A percentile compares a stretch with the other conserved stretches of the same genome.
Evolutionary conservation across 2,113 vertebrate species (phyloP).

Genomic region (Crotalus helleri): DNA sequence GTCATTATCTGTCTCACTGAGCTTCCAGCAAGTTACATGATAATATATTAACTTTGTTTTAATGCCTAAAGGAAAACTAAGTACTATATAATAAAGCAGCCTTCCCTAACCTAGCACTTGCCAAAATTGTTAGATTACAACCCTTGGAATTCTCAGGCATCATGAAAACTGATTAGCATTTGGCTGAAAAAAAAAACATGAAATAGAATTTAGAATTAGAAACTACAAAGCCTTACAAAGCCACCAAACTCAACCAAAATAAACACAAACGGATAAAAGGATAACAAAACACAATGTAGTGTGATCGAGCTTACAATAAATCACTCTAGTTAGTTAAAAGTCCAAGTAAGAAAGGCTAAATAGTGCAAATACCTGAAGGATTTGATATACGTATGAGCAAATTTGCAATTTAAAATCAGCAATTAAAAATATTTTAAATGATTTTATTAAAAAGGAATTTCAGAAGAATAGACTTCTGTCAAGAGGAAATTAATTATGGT

Average conservation of each 20-base stretch:
- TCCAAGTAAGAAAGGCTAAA: not conserved
- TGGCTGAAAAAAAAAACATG: not conserved
- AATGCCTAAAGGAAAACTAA: not conserved
- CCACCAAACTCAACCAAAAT: not conserved
- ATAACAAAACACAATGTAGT: not conserved
- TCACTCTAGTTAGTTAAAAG: not conserved
- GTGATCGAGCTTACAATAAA: not conserved
- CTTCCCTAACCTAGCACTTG: not conserved
- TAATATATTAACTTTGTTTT: not conserved
- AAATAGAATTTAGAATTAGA: not conserved
- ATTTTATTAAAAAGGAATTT: not conserved
- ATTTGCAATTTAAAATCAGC: not conserved
- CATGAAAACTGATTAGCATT: not conserved
- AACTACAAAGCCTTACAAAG: not conserved
- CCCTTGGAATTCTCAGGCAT: not conserved
- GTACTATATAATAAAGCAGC: not conserved
- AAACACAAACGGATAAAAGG: not conserved
- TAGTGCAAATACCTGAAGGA: not conserved
- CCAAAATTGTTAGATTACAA: not conserved
- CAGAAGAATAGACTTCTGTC: not conserved
- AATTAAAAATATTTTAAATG: not conserved
- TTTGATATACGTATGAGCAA: not conserved
- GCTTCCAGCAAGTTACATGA: not conserved
- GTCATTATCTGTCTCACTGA: not conserved
- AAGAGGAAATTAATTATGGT: too few species aligned